phyloP scores from a whole-genome alignment of 1,140 invertebrate species.

The Drosophila mauritiana region DNA sequence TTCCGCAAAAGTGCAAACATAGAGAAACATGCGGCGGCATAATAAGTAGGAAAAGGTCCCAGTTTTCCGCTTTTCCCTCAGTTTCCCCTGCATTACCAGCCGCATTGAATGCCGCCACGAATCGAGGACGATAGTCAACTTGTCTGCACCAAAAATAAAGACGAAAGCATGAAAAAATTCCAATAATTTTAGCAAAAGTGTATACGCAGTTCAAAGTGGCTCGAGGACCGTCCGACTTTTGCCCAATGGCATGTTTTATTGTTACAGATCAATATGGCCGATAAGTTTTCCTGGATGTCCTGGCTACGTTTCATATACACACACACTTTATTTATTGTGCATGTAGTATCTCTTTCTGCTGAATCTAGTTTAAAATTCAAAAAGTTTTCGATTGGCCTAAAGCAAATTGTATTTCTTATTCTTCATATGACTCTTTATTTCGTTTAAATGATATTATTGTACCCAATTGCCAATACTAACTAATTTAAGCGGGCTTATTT shows the following conservation, averaged over 20 bases:
- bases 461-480: too few relatives aligned
- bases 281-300: constrained; percentile 13
- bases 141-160: constrained; percentile 51
- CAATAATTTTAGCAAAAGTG: constrained; percentile 67
- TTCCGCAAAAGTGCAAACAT: constrained; percentile 68
- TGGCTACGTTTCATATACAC: constrained; percentile 3
- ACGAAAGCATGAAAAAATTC: constrained; percentile 32
- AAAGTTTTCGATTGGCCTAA: constrained; percentile 15
- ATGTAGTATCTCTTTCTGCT: not conserved
- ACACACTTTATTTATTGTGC: not conserved
- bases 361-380: constrained; percentile 18
- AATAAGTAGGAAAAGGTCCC: constrained; percentile 66
- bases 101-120: constrained; percentile 67
- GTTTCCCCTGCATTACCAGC: constrained; percentile 24
- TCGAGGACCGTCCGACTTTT: constrained; percentile 9
- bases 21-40: constrained; percentile 65
- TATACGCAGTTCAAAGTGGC: constrained; percentile 53
- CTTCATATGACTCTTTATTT: too few relatives aligned
- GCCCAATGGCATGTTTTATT: constrained; percentile 29
- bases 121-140: constrained; percentile 72
- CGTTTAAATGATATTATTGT: too few relatives aligned
- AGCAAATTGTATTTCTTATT: too few relatives aligned
- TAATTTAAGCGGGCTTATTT: too few relatives aligned
- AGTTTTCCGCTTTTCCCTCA: constrained; percentile 7
- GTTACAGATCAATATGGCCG: constrained; percentile 31